A percentile compares a stretch with the other conserved stretches of the same genome.
Conservation (phyloP, 2,113 vertebrate species). For the Lepus europaeus region DNA sequence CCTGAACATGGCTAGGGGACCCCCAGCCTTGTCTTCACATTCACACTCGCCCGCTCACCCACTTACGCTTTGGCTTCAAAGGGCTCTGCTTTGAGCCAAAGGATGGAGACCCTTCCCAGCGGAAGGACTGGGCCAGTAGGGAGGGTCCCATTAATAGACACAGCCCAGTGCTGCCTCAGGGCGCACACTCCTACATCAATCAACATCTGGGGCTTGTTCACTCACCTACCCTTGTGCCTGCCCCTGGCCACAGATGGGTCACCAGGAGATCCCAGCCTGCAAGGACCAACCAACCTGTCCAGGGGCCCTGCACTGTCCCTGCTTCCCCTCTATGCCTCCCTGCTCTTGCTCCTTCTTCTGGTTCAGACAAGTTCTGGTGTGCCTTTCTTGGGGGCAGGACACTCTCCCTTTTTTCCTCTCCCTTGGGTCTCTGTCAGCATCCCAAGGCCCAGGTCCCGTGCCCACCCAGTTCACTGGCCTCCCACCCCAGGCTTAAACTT, state of each 20-base stretch:
- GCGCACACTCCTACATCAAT: neutral
- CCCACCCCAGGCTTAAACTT: conserved; percentile 34
- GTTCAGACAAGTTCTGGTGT: neutral
- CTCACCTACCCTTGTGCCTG: neutral
- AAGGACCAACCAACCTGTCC: conserved; percentile 7
- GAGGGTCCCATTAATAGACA: neutral
- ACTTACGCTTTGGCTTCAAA: neutral
- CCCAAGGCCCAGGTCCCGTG: neutral
- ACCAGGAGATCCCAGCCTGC: neutral
- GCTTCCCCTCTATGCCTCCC: neutral
- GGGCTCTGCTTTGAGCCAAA: conserved; percentile 17
- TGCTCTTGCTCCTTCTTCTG: neutral
- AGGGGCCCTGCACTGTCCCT: neutral
- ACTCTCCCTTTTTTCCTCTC: neutral
- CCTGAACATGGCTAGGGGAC: neutral
- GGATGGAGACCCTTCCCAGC: neutral
- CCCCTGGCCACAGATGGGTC: neutral
- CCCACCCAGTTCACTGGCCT: neutral
- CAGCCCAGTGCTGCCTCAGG: neutral
- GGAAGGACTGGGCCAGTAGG: neutral
- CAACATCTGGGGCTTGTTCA: neutral
- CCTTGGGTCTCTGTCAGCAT: conserved; percentile 4
- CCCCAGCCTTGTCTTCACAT: neutral
- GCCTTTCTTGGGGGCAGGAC: neutral
- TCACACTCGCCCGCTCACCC: neutral